Evolutionary conservation across 2,888 invertebrate species (phyloP).

Genomic region (Lithophane ornitopus): DNA sequence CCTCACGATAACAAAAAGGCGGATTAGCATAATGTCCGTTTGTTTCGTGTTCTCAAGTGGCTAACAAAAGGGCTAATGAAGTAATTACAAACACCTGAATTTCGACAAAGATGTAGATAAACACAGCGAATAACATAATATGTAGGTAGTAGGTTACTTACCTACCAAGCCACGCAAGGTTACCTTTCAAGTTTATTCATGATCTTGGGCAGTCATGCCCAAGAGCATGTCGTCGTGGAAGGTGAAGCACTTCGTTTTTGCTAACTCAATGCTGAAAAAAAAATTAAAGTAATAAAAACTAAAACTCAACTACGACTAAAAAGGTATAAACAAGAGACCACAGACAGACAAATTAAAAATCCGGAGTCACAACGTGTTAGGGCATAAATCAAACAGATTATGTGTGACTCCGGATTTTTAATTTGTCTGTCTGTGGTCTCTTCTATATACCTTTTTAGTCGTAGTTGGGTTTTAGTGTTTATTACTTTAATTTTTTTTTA

Average conservation of each 20-base stretch:
- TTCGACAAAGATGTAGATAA: conserved; percentile 35
- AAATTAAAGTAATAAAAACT: too few relatives aligned
- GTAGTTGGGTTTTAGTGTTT: too few relatives aligned
- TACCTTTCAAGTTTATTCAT: neutral
- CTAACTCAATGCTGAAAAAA: neutral
- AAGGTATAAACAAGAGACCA: too few relatives aligned
- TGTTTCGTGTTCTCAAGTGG: conserved; percentile 70
- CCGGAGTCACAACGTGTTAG: too few relatives aligned
- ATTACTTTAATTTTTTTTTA: too few relatives aligned
- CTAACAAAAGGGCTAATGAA: conserved; percentile 71
- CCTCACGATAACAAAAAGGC: conserved; percentile 63
- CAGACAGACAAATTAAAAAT: too few relatives aligned
- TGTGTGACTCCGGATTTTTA: too few relatives aligned
- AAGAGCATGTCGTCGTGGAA: neutral
- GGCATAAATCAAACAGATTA: too few relatives aligned
- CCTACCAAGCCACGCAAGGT: too few relatives aligned
- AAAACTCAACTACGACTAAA: too few relatives aligned
- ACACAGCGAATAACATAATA: neutral
- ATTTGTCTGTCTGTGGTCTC: too few relatives aligned
- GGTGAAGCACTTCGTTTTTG: neutral
- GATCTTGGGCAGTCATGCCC: neutral
- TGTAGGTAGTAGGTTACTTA: neutral
- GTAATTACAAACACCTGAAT: conserved; percentile 53
- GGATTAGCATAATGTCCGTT: conserved; percentile 71
- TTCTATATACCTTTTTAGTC: too few relatives aligned